A percentile compares a stretch with the other conserved stretches of the same genome.
Conservation (phyloP, 1,140 invertebrate genomes). For the Ruditapes philippinarum region DNA sequence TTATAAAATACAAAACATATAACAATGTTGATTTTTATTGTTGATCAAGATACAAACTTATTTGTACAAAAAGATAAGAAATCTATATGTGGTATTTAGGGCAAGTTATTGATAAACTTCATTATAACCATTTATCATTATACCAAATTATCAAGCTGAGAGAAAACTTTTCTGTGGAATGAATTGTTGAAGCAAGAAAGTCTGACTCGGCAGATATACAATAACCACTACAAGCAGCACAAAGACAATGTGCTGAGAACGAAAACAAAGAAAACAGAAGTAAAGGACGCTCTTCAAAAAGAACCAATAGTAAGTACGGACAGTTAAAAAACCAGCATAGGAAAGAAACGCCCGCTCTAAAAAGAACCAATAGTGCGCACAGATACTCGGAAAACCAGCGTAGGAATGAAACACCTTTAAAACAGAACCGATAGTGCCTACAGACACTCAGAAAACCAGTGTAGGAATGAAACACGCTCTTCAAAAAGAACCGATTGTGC, state of each 20-base stretch:
- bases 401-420: not conserved
- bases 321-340: not conserved
- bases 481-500: not conserved
- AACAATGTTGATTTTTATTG: too few species aligned
- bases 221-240: not conserved
- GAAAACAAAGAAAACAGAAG: too few species aligned
- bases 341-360: not conserved
- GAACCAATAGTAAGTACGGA: not conserved
- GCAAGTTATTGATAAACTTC: too few species aligned
- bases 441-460: not conserved
- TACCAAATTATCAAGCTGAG: too few species aligned
- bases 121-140: too few species aligned
- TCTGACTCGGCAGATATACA: not conserved
- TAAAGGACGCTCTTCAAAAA: too few species aligned
- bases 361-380: not conserved
- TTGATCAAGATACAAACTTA: too few species aligned
- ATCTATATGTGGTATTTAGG: too few species aligned
- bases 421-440: too few species aligned
- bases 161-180: constrained; percentile 42
- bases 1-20: too few species aligned
- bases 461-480: not conserved
- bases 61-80: too few species aligned
- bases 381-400: constrained; percentile 13
- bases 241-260: too few species aligned
- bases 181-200: constrained; percentile 27